A percentile compares a stretch with the other conserved stretches of the same genome.
Evolutionary conservation across 2,113 vertebrate genomes (phyloP).

Genomic region (Isurus oxyrinchus): DNA sequence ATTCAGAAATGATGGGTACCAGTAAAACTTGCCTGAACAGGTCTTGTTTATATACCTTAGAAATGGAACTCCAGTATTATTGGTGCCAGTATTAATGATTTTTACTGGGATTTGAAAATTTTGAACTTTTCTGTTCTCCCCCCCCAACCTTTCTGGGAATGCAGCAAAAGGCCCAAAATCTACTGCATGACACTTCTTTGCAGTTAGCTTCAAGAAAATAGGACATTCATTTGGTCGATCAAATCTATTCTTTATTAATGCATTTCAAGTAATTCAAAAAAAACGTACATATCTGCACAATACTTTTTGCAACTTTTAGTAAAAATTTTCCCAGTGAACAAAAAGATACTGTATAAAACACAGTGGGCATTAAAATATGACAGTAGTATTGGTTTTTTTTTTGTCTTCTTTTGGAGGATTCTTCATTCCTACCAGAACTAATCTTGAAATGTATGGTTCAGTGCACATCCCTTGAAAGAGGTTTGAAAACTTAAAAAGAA

Average conservation of each 20-base stretch:
- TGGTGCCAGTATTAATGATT: no score
- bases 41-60: no score
- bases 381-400: conserved; percentile 78
- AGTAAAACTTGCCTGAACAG: no score
- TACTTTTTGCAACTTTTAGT: conserved; percentile 80
- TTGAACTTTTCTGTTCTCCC: no score
- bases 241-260: conserved; percentile 88
- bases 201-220: conserved; percentile 11
- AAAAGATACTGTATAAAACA: conserved; percentile 86
- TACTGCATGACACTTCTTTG: not conserved
- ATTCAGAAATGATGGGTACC: no score
- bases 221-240: conserved; percentile 50
- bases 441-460: conserved; percentile 84
- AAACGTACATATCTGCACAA: conserved; percentile 84
- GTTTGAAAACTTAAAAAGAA: conserved; percentile 71
- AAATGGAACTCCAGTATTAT: no score
- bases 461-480: conserved; percentile 76
- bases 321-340: conserved; percentile 85
- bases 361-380: conserved; percentile 77
- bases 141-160: no score
- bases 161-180: not conserved
- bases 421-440: conserved; percentile 79
- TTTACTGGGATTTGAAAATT: no score
- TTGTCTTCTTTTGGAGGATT: conserved; percentile 60
- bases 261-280: conserved; percentile 92